Conservation (phyloP, 2,797 vertebrate species). For the Halcyon leucocephala region DNA sequence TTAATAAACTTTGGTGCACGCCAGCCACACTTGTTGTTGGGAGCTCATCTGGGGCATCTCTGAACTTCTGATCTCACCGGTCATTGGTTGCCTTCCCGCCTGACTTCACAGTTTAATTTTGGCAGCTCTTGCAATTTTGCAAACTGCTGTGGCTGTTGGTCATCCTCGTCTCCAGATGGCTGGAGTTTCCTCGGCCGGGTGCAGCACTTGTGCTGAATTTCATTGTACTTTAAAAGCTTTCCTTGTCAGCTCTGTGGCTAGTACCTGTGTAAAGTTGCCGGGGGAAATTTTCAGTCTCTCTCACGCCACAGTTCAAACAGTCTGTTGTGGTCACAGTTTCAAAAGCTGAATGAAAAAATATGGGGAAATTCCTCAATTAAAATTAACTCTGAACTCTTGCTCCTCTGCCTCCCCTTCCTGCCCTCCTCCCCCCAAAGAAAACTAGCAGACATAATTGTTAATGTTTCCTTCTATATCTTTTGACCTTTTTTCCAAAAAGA, state of each 20-base stretch:
- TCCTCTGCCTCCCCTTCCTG: conserved; percentile 40
- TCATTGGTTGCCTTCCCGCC: conserved; percentile 70
- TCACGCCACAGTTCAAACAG: conserved; percentile 37
- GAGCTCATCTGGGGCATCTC: conserved; percentile 75
- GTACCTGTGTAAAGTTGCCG: conserved; percentile 31
- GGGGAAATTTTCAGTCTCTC: conserved; percentile 47
- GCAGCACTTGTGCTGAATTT: background rate
- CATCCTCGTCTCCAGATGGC: conserved; percentile 58
- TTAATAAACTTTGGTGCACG: conserved; percentile 66
- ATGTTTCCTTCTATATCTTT: background rate
- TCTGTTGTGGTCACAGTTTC: conserved; percentile 79
- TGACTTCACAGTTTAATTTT: conserved; percentile 82
- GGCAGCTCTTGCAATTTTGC: conserved; percentile 68
- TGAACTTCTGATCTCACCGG: conserved; percentile 74
- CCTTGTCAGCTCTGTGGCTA: conserved; percentile 15
- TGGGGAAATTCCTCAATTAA: conserved; percentile 82
- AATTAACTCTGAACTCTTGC: conserved; percentile 75
- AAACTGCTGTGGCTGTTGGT: conserved; percentile 48
- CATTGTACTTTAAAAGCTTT: conserved; percentile 14
- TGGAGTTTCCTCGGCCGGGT: conserved; percentile 47
- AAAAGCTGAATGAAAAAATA: conserved; percentile 74
- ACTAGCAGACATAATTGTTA: background rate
- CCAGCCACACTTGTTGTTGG: conserved; percentile 66
- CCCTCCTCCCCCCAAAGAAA: conserved; percentile 20
- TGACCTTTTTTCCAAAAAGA: background rate